A percentile compares a stretch with the other conserved stretches of the same genome.
Evolutionary conservation across 2,888 invertebrate genomes (phyloP).

Genomic region (Drosophila colorata): DNA sequence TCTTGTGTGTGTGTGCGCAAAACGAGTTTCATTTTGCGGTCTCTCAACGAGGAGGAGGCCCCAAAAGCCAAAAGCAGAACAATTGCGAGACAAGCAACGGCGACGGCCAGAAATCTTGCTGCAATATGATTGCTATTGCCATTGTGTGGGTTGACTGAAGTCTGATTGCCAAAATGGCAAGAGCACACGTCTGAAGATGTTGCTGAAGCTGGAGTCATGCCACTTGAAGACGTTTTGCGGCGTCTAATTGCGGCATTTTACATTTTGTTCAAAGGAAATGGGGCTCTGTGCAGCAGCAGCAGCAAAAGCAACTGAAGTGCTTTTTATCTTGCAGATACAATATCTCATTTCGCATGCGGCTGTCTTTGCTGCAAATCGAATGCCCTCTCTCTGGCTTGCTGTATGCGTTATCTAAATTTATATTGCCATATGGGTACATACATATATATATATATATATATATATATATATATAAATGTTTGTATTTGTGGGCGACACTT

Average conservation of each 20-base stretch:
- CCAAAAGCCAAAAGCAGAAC: constrained; percentile 74
- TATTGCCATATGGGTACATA: constrained; percentile 35
- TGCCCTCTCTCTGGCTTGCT: constrained; percentile 23
- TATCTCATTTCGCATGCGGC: constrained; percentile 65
- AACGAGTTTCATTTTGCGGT: constrained; percentile 74
- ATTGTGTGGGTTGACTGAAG: constrained; percentile 71
- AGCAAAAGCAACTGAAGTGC: constrained; percentile 46
- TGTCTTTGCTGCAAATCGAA: constrained; percentile 37
- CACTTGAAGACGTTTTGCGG: constrained; percentile 67
- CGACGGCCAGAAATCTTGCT: constrained; percentile 64
- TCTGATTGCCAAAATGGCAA: constrained; percentile 75
- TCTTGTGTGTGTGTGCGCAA: constrained; percentile 39
- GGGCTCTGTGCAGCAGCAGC: constrained; percentile 29
- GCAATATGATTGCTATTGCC: constrained; percentile 64
- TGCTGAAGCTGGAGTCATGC: constrained; percentile 41
- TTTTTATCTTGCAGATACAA: constrained; percentile 68
- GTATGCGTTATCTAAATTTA: constrained; percentile 72
- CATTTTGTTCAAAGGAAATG: constrained; percentile 74
- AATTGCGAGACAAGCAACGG: constrained; percentile 60
- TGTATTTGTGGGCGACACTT: constrained; percentile 67
- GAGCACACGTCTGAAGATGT: constrained; percentile 64
- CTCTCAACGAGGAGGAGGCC: constrained; percentile 48
- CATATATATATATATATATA: constrained; percentile 6
- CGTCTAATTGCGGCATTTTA: constrained; percentile 75
- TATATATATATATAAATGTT: constrained; percentile 13